These are phyloP conservation scores for Monopis laevigella DNA, from an alignment of 2,888 invertebrate genomes.

Conservation along the genomic window DNA sequence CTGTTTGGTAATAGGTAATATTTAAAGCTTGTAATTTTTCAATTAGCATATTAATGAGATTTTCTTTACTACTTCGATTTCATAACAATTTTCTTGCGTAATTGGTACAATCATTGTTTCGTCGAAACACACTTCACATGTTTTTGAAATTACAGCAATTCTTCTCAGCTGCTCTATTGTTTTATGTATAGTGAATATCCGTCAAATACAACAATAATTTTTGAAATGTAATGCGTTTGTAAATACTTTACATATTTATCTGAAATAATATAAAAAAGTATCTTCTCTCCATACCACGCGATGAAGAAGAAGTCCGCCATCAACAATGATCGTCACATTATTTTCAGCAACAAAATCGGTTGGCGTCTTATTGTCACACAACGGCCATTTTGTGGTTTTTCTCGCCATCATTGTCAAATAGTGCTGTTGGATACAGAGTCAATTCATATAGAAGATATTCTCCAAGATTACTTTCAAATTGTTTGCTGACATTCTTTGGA, in stretches of 20 bases:
- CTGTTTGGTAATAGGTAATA: conserved; percentile 26
- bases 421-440: conserved; percentile 21
- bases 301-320: conserved; percentile 28
- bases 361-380: conserved; percentile 20
- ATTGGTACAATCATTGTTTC: conserved; percentile 22
- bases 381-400: conserved; percentile 23
- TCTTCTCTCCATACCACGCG: conserved; percentile 28
- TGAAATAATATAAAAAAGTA: conserved; percentile 22
- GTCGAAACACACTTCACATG: conserved; percentile 26
- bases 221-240: conserved; percentile 24
- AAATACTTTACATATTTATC: conserved; percentile 17
- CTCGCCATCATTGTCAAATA: conserved; percentile 23
- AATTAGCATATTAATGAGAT: conserved; percentile 24
- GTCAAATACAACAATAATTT: conserved; percentile 28
- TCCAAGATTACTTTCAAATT: too few species aligned
- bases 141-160: conserved; percentile 24
- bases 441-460: conserved; percentile 23
- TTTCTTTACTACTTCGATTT: conserved; percentile 14
- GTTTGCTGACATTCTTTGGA: too few species aligned
- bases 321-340: conserved; percentile 23
- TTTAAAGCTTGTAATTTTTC: conserved; percentile 24
- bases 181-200: conserved; percentile 22
- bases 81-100: conserved; percentile 14
- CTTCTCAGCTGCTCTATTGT: conserved; percentile 25
- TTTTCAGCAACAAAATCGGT: conserved; percentile 20